A percentile compares a stretch with the other conserved stretches of the same genome.
Evolutionary conservation across 2,113 vertebrate genomes (phyloP).

Genomic region (Chloroceryle aenea): DNA sequence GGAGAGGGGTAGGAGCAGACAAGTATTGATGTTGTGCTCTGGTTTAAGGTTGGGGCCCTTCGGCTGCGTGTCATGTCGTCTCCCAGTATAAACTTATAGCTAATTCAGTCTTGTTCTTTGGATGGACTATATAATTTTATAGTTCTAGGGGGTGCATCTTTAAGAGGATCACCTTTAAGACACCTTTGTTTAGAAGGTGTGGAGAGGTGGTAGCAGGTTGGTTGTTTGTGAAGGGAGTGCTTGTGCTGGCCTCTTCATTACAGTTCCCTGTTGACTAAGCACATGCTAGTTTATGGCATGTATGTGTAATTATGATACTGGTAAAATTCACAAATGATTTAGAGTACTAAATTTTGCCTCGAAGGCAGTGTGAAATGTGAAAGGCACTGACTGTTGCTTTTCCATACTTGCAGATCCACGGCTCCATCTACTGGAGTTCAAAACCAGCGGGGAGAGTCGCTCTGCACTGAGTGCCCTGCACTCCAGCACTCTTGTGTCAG

Average conservation of each 20-base stretch:
- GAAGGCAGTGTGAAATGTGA: not conserved
- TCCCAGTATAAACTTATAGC: not conserved
- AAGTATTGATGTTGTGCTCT: not conserved
- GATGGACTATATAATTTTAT: not conserved
- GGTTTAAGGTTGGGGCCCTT: not conserved
- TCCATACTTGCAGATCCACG: not conserved
- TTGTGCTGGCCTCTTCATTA: fast-evolving
- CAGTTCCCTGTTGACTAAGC: not conserved
- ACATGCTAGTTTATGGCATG: not conserved
- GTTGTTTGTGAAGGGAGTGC: not conserved
- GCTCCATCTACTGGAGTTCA: constrained; percentile 59
- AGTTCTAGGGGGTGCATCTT: not conserved
- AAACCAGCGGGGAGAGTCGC: not conserved
- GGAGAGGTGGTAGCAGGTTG: not conserved
- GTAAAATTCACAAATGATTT: not conserved
- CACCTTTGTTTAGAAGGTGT: not conserved
- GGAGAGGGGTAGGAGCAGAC: not conserved
- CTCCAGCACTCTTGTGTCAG: not conserved
- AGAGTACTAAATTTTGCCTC: not conserved
- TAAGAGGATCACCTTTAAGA: not conserved
- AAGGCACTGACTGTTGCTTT: not conserved
- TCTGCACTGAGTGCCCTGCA: fast-evolving
- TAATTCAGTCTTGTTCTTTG: not conserved
- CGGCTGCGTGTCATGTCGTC: not conserved
- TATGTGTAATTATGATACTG: not conserved